A percentile compares a stretch with the other conserved stretches of the same genome.
phyloP scores from a whole-genome alignment of 2,113 vertebrate species.

The Grammomys dolichurus region DNA sequence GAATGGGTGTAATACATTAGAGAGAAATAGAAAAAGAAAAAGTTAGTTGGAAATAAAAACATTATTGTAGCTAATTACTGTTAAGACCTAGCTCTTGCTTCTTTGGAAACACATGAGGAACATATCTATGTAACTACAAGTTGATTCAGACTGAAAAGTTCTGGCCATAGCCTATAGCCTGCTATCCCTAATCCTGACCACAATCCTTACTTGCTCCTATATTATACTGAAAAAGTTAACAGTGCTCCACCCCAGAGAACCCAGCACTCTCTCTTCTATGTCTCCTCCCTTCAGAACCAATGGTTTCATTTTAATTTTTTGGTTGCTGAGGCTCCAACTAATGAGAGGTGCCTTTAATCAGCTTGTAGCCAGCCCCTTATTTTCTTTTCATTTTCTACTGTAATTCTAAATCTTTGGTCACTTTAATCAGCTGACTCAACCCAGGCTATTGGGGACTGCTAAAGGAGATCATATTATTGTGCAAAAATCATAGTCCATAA shows the following conservation, averaged over 20 bases:
- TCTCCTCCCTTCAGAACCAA: neutral
- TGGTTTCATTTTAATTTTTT: conserved; percentile 48
- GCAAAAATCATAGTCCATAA: conserved; percentile 10
- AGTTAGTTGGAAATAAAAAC: neutral
- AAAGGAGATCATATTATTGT: conserved; percentile 33
- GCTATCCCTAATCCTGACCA: neutral
- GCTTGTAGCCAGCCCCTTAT: neutral
- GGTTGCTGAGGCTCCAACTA: neutral
- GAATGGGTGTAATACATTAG: neutral
- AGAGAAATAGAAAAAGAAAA: neutral
- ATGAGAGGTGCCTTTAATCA: conserved; percentile 13
- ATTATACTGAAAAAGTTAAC: neutral
- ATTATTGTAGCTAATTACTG: neutral
- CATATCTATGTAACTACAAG: neutral
- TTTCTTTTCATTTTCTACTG: neutral
- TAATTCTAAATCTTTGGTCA: conserved; percentile 22
- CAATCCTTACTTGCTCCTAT: neutral
- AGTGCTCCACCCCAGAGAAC: neutral
- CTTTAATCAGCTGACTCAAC: neutral
- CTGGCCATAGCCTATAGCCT: neutral
- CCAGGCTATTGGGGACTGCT: neutral
- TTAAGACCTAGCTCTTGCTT: neutral
- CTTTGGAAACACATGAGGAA: neutral
- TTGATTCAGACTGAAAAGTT: neutral
- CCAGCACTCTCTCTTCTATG: neutral